Base-by-base conservation (phyloP, 2,797 vertebrate species). In the Sternotherus odoratus region DNA sequence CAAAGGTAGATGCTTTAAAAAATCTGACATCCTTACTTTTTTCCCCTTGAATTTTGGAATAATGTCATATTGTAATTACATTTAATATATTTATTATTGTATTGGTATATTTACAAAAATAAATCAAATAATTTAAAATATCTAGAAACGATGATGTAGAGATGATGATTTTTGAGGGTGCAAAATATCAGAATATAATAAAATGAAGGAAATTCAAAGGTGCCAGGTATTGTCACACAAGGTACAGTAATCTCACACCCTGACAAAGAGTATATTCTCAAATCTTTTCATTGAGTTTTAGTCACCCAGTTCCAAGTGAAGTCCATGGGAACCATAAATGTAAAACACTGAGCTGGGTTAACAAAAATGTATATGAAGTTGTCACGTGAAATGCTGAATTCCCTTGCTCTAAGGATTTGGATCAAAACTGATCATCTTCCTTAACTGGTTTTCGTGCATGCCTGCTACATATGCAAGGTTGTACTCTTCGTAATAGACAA, bases 381-480 rank as follows among this genome's bases (percentile, higher is more conserved):
- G 30, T 17, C 24, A 82, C 60, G 48, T 89, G 36, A 54, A 30
- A 30, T 72, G 54, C 50, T 91, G 87, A 60, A 13, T 30, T 80
- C 39, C 16, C 54, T 19, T 19, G 53, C 17, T 46, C n/a, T 16
- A 80, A 63, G n/a, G 2, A 39, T 15, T 63, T 50, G 74, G 53
- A 66, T 88, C 57, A 85, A 57, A 33, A 12, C 21, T 49, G 8
- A 60, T 5, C 28, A 53, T 19, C 57, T 6, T 6, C 49, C 48
- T 23, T 84, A 77, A 51, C 48, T 12, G 1, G 10, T 12, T 3
- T 2, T 54, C 2, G 66, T 3, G 63, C 86, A 39, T 46, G 39
- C 88, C 36, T 81, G 46, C 63, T 26, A 46, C 0, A 0, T 21
- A 2, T 1, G n/a, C 19, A 19, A 15, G 1, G 54, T 39, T 60